A percentile compares a stretch with the other conserved stretches of the same genome.
These are phyloP conservation scores for Nesoenas mayeri DNA, from an alignment of 2,113 vertebrate genomes.

Conservation along the genomic window DNA sequence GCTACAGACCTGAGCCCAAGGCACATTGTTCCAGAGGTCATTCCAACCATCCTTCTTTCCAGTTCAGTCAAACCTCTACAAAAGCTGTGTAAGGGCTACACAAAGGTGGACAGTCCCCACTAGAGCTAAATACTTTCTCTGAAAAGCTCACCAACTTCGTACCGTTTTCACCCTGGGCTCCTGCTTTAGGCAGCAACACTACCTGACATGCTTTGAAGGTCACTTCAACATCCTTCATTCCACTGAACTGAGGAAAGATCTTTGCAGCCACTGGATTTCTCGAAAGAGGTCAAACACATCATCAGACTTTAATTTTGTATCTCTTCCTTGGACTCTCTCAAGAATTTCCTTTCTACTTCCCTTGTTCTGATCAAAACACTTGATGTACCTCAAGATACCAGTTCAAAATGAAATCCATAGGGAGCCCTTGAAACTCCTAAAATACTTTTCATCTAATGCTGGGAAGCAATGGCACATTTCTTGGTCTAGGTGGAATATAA, in stretches of 20 bases:
- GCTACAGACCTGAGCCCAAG: neutral
- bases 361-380: neutral
- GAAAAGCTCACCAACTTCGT: neutral
- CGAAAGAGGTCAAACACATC: neutral
- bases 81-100: neutral
- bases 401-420: neutral
- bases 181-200: neutral
- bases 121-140: neutral
- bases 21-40: neutral
- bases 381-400: neutral
- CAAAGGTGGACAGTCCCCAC: neutral
- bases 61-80: neutral
- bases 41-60: neutral
- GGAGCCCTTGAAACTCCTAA: neutral
- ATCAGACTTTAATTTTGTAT: neutral
- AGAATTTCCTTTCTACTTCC: neutral
- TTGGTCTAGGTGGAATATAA: neutral
- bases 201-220: neutral
- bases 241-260: neutral
- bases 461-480: neutral
- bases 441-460: neutral
- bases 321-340: neutral
- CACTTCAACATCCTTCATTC: neutral
- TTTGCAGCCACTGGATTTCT: neutral
- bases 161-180: neutral